A percentile compares a stretch with the other conserved stretches of the same genome.
Evolutionary conservation across 1,140 invertebrate species (phyloP).

Genomic region (Phortica variegata): DNA sequence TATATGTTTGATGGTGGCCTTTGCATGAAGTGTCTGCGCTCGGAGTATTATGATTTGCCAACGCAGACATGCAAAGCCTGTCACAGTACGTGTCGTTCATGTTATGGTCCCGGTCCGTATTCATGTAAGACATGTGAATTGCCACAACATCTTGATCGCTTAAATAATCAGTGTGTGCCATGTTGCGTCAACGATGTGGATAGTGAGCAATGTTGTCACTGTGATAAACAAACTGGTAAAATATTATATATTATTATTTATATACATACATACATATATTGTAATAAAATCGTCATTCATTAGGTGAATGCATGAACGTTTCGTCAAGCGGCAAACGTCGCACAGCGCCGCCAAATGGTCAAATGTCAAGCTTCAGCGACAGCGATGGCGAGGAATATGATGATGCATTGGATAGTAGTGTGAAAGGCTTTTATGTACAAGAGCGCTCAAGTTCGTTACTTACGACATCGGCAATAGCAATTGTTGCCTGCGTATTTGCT

Average conservation of each 20-base stretch:
- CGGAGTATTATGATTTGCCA: conserved; percentile 71
- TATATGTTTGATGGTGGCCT: conserved; percentile 73
- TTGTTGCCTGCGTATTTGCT: conserved; percentile 67
- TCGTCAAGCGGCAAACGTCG: conserved; percentile 74
- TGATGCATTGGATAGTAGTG: conserved; percentile 46
- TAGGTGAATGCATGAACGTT: conserved; percentile 70
- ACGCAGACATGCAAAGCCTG: conserved; percentile 69
- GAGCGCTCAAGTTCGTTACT: conserved; percentile 56
- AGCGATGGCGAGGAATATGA: conserved; percentile 17
- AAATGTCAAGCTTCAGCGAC: conserved; percentile 37
- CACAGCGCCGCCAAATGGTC: conserved; percentile 60
- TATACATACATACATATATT: not conserved
- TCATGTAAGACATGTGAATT: conserved; percentile 68
- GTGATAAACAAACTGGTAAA: conserved; percentile 68
- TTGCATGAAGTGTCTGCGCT: conserved; percentile 72
- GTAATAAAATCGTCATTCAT: not conserved
- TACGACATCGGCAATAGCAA: conserved; percentile 65
- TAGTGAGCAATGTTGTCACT: conserved; percentile 65
- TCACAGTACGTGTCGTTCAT: conserved; percentile 68
- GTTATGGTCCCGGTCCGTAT: conserved; percentile 69
- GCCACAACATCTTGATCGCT: conserved; percentile 65
- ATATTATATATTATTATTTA: too few relatives aligned
- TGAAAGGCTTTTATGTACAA: conserved; percentile 44
- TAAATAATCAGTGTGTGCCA: conserved; percentile 73
- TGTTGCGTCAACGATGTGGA: conserved; percentile 63